Base-by-base conservation (phyloP, 2,113 vertebrate species). In the Proterorhinus semilunaris region DNA sequence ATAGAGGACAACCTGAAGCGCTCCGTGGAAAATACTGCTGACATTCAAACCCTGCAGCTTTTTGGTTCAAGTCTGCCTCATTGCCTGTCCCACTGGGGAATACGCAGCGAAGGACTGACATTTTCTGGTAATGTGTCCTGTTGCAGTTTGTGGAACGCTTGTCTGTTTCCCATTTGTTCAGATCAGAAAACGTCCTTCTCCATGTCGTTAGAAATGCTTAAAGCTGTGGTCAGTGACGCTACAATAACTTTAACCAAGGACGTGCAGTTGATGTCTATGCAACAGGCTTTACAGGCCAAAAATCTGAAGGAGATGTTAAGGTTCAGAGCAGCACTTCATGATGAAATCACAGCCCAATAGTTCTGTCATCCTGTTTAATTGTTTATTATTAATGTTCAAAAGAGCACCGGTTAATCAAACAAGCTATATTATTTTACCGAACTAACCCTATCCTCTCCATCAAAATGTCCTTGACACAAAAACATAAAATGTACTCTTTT, bases 141-240 rank as follows among this genome's bases (percentile, higher is more conserved):
- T 11, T 49, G 92, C 51, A 94, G 93, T 72, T 80, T 99, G 79
- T 99, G 98, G 98, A 95, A 90, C 9, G 92, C 91, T 0, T 86
- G 94, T 66, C 90, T 98, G 75, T 98, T 98, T 73, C 96, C 96
- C 0, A 63, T 94, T 72, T 96, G 94, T 71, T 72, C 81, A 0
- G 91, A 93, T 67, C 84, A 83, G 54, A 87, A 68, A 46, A 87
- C 91, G 45, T 98, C 97, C 0, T 95, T 94, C 17, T 81, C 71
- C 1, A 6, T 68, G 62, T 91, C 95, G 0, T 74, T 98, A 61
- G 69, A 85, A 69, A 95, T 99, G 95, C 76, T 98, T 65, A 74
- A 65, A 47, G 92, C 94, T 3, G 21, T 93, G 49, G 87, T 84
- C 52, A 81, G 65, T 6, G 71, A 51, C 44, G 88, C 90, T 7